phyloP scores from a whole-genome alignment of 2,888 invertebrate genomes.

The Eugnorisma glareosa region DNA sequence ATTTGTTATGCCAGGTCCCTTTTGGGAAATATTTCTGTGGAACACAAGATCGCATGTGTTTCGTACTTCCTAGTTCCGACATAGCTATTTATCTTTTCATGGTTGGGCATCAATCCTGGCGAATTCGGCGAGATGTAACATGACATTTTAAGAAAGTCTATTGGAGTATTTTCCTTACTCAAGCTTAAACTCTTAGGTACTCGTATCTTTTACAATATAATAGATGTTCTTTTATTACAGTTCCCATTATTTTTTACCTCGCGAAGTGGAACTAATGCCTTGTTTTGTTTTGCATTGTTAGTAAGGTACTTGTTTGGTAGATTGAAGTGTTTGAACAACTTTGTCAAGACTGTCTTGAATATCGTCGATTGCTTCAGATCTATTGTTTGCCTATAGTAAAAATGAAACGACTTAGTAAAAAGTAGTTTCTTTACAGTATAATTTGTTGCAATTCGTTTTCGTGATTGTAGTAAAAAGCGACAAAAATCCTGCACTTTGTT shows the following conservation, averaged over 20 bases:
- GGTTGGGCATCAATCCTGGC: not conserved
- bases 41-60: constrained; percentile 1
- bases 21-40: constrained; percentile 9
- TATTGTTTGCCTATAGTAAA: constrained; percentile 28
- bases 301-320: constrained; percentile 18
- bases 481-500: constrained; percentile 10
- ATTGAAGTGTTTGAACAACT: constrained; percentile 43
- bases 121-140: not conserved
- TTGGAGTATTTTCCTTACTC: not conserved
- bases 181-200: not conserved
- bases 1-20: constrained; percentile 17
- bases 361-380: constrained; percentile 34
- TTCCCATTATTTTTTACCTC: constrained; percentile 27
- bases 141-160: not conserved
- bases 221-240: constrained; percentile 21
- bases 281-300: constrained; percentile 24
- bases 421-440: constrained; percentile 4
- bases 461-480: constrained; percentile 24
- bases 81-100: constrained; percentile 12
- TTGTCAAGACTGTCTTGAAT: constrained; percentile 4
- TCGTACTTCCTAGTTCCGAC: not conserved
- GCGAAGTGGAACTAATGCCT: constrained; percentile 41
- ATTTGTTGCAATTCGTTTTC: constrained; percentile 28
- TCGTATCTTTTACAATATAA: not conserved
- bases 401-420: constrained; percentile 25